phyloP scores from a whole-genome alignment of 2,888 invertebrate genomes.

The Metalampra italica region DNA sequence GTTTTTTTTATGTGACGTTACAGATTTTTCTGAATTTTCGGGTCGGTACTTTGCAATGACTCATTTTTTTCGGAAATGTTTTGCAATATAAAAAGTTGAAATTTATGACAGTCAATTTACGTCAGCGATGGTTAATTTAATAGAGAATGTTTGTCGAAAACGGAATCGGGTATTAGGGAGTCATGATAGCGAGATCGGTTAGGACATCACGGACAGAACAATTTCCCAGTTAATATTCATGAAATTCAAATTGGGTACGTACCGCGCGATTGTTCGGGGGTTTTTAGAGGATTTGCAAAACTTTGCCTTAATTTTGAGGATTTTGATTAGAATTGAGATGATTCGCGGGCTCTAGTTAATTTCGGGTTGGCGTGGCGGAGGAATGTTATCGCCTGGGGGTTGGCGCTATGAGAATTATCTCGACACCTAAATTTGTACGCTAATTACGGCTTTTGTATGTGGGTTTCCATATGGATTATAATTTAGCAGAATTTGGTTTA shows the following conservation, averaged over 20 bases:
- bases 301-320: constrained; percentile 12
- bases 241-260: constrained; percentile 51
- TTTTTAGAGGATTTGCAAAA: constrained; percentile 14
- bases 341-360: constrained; percentile 7
- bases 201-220: constrained; percentile 12
- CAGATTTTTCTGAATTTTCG: no score
- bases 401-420: background rate
- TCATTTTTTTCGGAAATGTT: no score
- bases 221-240: constrained; percentile 43
- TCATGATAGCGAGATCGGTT: constrained; percentile 13
- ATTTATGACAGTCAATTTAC: no score
- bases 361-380: background rate
- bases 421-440: no score
- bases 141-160: constrained; percentile 9
- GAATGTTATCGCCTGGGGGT: background rate
- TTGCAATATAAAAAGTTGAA: no score
- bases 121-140: no score
- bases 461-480: no score
- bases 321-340: constrained; percentile 13
- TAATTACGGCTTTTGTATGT: no score
- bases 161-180: constrained; percentile 7
- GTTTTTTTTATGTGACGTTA: no score
- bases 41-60: no score
- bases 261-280: constrained; percentile 20
- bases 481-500: no score